Evolutionary conservation across 2,113 vertebrate species (phyloP), one percentile per base, ranked within the genome.

Genomic region (Struthio camelus): DNA sequence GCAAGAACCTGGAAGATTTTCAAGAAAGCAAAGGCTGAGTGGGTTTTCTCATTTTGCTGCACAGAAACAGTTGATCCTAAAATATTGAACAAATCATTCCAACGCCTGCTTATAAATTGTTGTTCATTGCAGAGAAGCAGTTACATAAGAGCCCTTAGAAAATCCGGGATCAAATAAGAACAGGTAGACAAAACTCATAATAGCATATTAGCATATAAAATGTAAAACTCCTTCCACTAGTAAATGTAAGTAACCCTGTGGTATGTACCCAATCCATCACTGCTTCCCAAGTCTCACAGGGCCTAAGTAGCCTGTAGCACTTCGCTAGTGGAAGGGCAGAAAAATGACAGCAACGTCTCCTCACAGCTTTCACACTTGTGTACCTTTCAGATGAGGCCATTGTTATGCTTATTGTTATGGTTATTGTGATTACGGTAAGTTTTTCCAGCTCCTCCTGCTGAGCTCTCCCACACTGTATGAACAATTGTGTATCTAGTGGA

Each of bases 181-280:
- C 17, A 62, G 18, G 54, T 22, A 73, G 79, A 73, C 18, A 69
- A 70, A 80, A 75, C 25, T 65, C 48, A 1, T 13, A 34, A 10
- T 4, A 20, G 25, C 14, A 22, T 56, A 36, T 58, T 44, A 80
- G 65, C 53, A 87, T 73, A 48, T 16, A 48, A 34, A 65, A 50
- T 9, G 6, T 59, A 50, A n/a, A 70, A 53, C 51, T 66, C n/a
- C 38, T 78, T 9, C 40, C n/a, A 10, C n/a, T 46, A n/a, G 15
- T 36, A 67, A 23, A 30, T 3, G 15, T 16, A 69, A n/a, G 1
- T 1, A 25, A 40, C 0, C 1, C 24, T 86, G 14, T 50, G 40
- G 59, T 34, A 2, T 5, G 30, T 64, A 40, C 28, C 73, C 61
- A 56, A 6, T 14, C 28, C 53, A 78, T 53, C 77, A 4, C 50